Base-by-base conservation (phyloP, 2,797 vertebrate genomes). In the Sebastes cheni region DNA sequence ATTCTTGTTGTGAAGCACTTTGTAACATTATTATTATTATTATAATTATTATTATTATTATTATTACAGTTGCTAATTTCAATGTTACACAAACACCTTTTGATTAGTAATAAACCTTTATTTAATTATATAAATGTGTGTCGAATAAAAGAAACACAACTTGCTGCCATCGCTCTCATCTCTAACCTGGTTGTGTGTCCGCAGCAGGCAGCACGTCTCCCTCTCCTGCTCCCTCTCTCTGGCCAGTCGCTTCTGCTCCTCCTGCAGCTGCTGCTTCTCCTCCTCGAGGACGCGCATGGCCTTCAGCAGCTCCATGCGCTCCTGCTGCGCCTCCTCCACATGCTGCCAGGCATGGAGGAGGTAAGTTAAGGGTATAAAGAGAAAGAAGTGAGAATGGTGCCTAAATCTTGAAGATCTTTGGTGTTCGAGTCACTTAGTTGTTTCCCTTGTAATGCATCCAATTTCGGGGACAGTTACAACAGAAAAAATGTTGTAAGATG, bases 291-390 rank as follows among this genome's bases (percentile, higher is more conserved):
- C 94, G 20, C 94, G 91, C 91, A 97, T 96, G 86, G 96, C 93
- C 79, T 97, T 97, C 92, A 97, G 92, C 70, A 99, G 92, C 81
- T 99, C 98, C 94, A 96, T 96, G 84, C 98, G 97, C 95, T 99
- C 97, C 92, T 97, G 97, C 94, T 98, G 94, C 4, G 96, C 96
- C 95, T 99, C 98, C 94, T 99, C 97, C 85, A 98, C 97, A 90
- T 97, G 97, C 93, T 98, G 93, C 93, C 96, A 66, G 42, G 59
- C 14, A 50, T 20, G 46, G 46, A 67, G 8, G 64, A 75, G 12
- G 30, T 6, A 7, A 46, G 9, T 55, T 13, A 14, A 9, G 39
- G 3, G 16, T 13, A 54, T 54, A 7, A 3, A 61, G 10, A 23
- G n/a, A 64, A 16, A 73, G 62, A 30, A 32, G 6, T 58, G 55